Conservation (phyloP, 2,797 vertebrate species). For the Mallotus villosus region DNA sequence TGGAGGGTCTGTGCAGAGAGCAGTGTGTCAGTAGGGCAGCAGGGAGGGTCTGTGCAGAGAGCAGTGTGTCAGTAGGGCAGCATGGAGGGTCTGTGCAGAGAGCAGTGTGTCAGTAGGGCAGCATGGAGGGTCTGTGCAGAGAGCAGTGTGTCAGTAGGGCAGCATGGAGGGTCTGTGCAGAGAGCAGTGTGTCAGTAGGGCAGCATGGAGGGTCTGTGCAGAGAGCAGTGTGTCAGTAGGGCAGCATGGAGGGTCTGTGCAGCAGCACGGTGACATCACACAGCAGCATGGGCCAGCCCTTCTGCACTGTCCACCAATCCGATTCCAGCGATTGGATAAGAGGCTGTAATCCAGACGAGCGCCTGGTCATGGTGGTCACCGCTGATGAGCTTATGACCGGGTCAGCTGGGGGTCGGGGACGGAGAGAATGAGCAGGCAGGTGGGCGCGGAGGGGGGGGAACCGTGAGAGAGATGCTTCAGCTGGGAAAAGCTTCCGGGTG, state of each 20-base stretch:
- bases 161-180: too few species aligned
- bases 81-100: too few species aligned
- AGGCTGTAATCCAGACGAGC: not conserved
- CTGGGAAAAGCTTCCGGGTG: too few species aligned
- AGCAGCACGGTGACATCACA: not conserved
- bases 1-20: too few species aligned
- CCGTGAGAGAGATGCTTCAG: too few species aligned
- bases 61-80: constrained; percentile 5
- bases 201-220: not conserved
- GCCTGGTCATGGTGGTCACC: not conserved
- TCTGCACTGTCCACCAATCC: not conserved
- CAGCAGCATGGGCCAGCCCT: not conserved
- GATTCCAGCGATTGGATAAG: not conserved
- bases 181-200: not conserved
- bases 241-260: not conserved
- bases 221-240: not conserved
- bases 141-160: not conserved
- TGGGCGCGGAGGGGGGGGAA: not conserved
- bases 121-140: too few species aligned
- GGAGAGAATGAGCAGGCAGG: not conserved
- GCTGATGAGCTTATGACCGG: not conserved
- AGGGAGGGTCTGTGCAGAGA: too few species aligned
- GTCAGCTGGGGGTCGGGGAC: not conserved
- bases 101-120: too few species aligned
- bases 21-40: too few species aligned